Percentiles rank a stretch among this genome's conserved stretches.
Evolutionary conservation across 2,888 invertebrate species (phyloP).

Genomic region (Lissocephala sabroskyi): DNA sequence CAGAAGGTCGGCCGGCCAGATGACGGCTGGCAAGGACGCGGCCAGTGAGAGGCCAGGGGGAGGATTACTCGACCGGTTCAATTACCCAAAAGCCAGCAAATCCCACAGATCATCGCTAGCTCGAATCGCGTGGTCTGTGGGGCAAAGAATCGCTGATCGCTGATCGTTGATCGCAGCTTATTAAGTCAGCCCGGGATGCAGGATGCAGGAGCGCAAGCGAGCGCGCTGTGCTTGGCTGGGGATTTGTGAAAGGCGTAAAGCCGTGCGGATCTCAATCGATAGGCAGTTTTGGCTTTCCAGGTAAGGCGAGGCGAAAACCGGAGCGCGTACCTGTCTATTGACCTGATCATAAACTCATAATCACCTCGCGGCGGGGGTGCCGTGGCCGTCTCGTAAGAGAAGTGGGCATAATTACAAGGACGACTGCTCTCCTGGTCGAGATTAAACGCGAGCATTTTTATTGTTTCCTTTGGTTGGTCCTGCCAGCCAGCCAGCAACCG

Average conservation of each 20-base stretch:
- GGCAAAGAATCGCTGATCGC: too few relatives aligned
- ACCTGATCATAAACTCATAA: constrained; percentile 61
- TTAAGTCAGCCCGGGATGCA: too few relatives aligned
- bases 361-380: constrained; percentile 33
- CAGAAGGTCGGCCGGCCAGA: neutral
- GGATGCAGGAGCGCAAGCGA: too few relatives aligned
- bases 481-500: too few relatives aligned
- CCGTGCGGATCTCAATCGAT: constrained; percentile 38
- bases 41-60: too few relatives aligned
- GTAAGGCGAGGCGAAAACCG: neutral
- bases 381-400: neutral
- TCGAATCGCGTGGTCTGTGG: too few relatives aligned
- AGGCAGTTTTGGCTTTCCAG: constrained; percentile 1
- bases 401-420: neutral
- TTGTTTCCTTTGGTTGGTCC: constrained; percentile 43
- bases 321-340: neutral
- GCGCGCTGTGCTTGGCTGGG: too few relatives aligned
- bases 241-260: constrained; percentile 34
- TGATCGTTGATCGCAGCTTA: too few relatives aligned
- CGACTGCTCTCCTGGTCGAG: constrained; percentile 8
- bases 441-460: constrained; percentile 50
- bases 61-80: too few relatives aligned
- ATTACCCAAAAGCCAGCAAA: neutral
- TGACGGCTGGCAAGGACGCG: too few relatives aligned
- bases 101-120: neutral